A percentile compares a stretch with the other conserved stretches of the same genome.
phyloP scores from a whole-genome alignment of 2,888 invertebrate genomes.

The Mimachlamys varia region DNA sequence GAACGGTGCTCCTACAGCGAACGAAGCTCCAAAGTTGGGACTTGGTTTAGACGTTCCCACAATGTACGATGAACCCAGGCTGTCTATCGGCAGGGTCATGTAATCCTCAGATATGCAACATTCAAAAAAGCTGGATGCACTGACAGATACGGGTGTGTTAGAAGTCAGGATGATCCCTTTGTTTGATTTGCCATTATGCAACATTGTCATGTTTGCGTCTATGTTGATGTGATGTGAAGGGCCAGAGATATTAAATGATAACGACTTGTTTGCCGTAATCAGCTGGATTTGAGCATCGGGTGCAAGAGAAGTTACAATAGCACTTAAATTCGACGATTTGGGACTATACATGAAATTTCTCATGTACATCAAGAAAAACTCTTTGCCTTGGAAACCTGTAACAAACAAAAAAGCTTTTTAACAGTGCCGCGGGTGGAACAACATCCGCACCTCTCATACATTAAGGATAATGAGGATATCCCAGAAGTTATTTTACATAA shows the following conservation, averaged over 20 bases:
- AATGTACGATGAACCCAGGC: background rate
- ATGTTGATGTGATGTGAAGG: background rate
- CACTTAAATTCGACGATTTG: background rate
- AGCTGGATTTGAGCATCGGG: background rate
- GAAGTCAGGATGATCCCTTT: background rate
- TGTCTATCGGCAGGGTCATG: background rate
- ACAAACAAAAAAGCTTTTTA: no score
- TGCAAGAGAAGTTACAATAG: background rate
- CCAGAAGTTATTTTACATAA: no score
- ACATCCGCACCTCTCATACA: no score
- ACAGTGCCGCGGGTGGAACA: no score
- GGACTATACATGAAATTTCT: background rate
- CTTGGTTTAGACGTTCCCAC: background rate
- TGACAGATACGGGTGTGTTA: background rate
- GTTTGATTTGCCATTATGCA: background rate
- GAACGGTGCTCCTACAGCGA: background rate
- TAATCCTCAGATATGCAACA: background rate
- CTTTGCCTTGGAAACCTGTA: background rate
- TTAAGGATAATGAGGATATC: no score
- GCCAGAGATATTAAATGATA: background rate
- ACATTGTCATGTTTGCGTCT: background rate
- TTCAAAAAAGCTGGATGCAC: background rate
- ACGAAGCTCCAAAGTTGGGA: background rate
- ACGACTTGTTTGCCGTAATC: background rate
- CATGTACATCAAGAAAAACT: background rate